Base-by-base conservation (phyloP, 2,113 vertebrate genomes). In the Narcine bancroftii region DNA sequence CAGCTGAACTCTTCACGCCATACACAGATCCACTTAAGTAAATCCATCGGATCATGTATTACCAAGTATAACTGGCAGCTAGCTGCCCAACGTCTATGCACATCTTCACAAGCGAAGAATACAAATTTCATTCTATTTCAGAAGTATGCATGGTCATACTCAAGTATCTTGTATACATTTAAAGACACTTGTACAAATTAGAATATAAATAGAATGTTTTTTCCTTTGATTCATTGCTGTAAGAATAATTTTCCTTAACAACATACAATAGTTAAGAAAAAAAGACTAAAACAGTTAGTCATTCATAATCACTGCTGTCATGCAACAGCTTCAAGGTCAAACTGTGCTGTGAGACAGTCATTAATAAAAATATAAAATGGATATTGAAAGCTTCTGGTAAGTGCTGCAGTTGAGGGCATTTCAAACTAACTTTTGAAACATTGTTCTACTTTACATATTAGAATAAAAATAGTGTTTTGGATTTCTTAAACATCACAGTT, bases 361-460 rank as follows among this genome's bases (percentile, higher is more conserved):
- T 83, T 83, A 83, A 83, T 56, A 83, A 83, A 83, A 83, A 53
- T 83, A 11, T 83, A 83, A 53, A 83, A 47, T 33, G 50, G 47
- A 83, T 53, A 29, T 83, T 50, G 26, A 83, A 83, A 53, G 47
- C 79, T 81, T 26, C 77, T 53, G 45, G 10, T 83, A 83, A 53
- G 47, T 83, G 79, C 47, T 56, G 10, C 17, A 83, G 47, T 53
- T 4, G 47, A 15, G 53, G 47, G 47, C 26, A 83, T 33, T 83
- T 50, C 47, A 83, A 83, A 56, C 50, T 83, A 26, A 83, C 10
- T 26, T 83, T 53, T n/a, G 53, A 83, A 83, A 15, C 33, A 83
- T 53, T 47, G 29, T 83, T 53, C 26, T 53, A 53, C 45, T 33
- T 83, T 83, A 29, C 47, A 53, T n/a, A 47, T 79, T 79, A 81